Conservation (phyloP, 1,140 invertebrate species). For the Geopemphigus sp. region DNA sequence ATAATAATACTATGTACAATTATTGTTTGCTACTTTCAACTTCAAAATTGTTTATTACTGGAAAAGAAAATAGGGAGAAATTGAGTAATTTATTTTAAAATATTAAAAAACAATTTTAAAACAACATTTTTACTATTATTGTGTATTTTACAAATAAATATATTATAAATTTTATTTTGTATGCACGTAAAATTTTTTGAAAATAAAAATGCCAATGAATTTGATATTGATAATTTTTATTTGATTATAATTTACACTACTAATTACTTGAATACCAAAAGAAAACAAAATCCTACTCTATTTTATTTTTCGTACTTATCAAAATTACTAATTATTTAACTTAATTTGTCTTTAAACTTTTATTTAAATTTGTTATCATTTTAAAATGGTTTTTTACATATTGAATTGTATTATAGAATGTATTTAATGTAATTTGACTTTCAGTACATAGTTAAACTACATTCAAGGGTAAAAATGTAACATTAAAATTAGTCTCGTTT, state of each 20-base stretch:
- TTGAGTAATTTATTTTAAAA: conserved; percentile 34
- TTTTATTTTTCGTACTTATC: too few relatives aligned
- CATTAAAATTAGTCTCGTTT: background rate
- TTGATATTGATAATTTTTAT: too few relatives aligned
- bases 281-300: too few relatives aligned
- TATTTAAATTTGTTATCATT: too few relatives aligned
- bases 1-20: conserved; percentile 15
- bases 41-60: background rate
- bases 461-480: conserved; percentile 12
- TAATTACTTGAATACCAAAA: too few relatives aligned
- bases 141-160: background rate
- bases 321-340: too few relatives aligned
- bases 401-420: background rate
- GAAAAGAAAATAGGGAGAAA: conserved; percentile 1
- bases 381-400: too few relatives aligned
- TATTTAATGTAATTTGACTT: background rate
- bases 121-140: background rate
- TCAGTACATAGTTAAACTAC: background rate
- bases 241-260: too few relatives aligned
- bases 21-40: background rate
- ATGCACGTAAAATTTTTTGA: background rate
- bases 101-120: background rate
- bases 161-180: conserved; percentile 3
- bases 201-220: too few relatives aligned
- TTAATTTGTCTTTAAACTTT: too few relatives aligned